These are phyloP conservation scores for Epirrhoe alternata DNA, from an alignment of 2,888 invertebrate species.

Conservation along the genomic window DNA sequence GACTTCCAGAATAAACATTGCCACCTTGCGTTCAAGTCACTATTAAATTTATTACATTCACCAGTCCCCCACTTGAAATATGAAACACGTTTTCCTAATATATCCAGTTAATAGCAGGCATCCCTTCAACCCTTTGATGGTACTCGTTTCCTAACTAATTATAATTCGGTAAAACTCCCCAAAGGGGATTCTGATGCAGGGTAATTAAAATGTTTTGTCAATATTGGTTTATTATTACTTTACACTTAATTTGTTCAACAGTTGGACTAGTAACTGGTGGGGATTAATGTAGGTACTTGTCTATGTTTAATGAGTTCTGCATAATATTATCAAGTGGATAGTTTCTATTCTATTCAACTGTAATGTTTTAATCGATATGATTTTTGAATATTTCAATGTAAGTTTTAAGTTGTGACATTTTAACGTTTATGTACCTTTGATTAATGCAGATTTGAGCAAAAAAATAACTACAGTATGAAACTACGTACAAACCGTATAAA, in stretches of 20 bases:
- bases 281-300: not conserved
- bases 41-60: slow-evolving; percentile 41
- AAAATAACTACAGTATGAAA: too few species aligned
- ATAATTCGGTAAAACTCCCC: slow-evolving; percentile 62
- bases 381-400: too few species aligned
- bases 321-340: too few species aligned
- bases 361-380: too few species aligned
- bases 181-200: slow-evolving; percentile 50
- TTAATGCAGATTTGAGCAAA: too few species aligned
- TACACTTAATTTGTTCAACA: slow-evolving; percentile 27
- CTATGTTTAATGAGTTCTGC: too few species aligned
- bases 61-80: slow-evolving; percentile 40
- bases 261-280: slow-evolving; percentile 14
- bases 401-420: too few species aligned
- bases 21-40: slow-evolving; percentile 32
- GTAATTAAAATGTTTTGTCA: slow-evolving; percentile 63
- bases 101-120: slow-evolving; percentile 57
- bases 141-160: slow-evolving; percentile 58
- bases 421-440: too few species aligned
- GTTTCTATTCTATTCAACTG: too few species aligned
- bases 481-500: not conserved
- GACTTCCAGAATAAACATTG: slow-evolving; percentile 30
- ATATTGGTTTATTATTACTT: slow-evolving; percentile 50
- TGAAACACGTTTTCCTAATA: slow-evolving; percentile 64
- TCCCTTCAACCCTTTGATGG: slow-evolving; percentile 55